phyloP scores from a whole-genome alignment of 2,113 vertebrate genomes.

The Thalassarche chlororhynchos region DNA sequence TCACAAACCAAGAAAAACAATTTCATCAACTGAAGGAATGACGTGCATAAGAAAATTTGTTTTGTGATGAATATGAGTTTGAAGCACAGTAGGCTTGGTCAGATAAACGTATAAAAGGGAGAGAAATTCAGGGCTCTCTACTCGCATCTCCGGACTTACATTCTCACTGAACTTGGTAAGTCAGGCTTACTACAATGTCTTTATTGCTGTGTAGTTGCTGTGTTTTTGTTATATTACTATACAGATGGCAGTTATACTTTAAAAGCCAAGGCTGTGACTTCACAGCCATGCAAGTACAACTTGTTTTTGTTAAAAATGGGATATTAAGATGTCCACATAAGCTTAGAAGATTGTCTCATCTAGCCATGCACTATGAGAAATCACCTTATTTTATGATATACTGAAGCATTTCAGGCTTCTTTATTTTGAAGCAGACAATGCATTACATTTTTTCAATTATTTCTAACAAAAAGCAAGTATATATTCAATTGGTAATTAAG shows the following conservation, averaged over 20 bases:
- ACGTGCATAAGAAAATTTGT: neutral
- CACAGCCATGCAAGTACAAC: accelerated
- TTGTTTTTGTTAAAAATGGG: neutral
- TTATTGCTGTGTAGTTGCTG: neutral
- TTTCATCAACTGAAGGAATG: neutral
- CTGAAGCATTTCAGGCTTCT: neutral
- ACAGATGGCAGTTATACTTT: accelerated
- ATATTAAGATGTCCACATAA: neutral
- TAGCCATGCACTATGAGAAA: neutral
- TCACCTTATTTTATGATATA: too few relatives aligned
- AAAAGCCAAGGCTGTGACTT: neutral
- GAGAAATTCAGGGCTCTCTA: neutral
- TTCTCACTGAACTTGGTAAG: neutral
- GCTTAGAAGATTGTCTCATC: neutral
- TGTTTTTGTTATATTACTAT: accelerated
- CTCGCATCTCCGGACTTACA: neutral
- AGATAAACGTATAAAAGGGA: conserved; percentile 28
- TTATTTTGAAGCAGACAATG: neutral
- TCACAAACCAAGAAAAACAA: neutral
- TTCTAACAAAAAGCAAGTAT: neutral
- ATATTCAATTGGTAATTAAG: neutral
- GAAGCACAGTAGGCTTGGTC: neutral
- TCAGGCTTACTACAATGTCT: neutral
- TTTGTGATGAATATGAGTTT: neutral
- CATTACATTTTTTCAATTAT: neutral